Percentiles rank a stretch among this genome's conserved stretches.
Conservation (phyloP, 1,140 invertebrate genomes). For the Parasteatoda tepidariorum region DNA sequence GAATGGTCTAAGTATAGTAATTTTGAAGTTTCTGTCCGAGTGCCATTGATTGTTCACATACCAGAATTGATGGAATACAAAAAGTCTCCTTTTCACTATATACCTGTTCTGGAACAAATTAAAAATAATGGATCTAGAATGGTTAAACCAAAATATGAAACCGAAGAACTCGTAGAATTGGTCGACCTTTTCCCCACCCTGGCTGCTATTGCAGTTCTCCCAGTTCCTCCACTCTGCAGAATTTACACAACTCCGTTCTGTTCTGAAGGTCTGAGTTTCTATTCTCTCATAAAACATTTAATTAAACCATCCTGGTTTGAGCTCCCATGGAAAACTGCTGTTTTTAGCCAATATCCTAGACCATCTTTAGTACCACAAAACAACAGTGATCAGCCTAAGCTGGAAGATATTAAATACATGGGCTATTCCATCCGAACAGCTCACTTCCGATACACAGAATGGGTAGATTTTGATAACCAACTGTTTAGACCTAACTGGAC, state of each 20-base stretch:
- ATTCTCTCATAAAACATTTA: conserved; percentile 63
- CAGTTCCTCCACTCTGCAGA: conserved; percentile 73
- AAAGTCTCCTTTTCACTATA: conserved; percentile 25
- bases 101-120: background rate
- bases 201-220: conserved; percentile 77
- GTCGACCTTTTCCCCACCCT: conserved; percentile 88
- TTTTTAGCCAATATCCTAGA: conserved; percentile 86
- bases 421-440: conserved; percentile 79
- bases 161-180: conserved; percentile 76
- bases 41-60: conserved; percentile 81
- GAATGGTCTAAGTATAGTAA: conserved; percentile 92
- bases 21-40: conserved; percentile 81
- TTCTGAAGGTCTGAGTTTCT: conserved; percentile 80
- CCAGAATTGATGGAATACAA: conserved; percentile 71
- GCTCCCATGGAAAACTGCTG: conserved; percentile 67
- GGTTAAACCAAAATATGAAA: background rate
- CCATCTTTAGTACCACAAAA: conserved; percentile 77
- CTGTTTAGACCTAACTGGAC: conserved; percentile 74
- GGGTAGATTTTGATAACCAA: conserved; percentile 73
- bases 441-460: conserved; percentile 81
- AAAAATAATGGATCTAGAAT: background rate
- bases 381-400: conserved; percentile 82
- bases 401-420: conserved; percentile 85
- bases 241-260: conserved; percentile 71
- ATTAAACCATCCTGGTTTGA: conserved; percentile 7